Base-by-base conservation (phyloP, 1,140 invertebrate species). In the Venustaconcha ellipsiformis region DNA sequence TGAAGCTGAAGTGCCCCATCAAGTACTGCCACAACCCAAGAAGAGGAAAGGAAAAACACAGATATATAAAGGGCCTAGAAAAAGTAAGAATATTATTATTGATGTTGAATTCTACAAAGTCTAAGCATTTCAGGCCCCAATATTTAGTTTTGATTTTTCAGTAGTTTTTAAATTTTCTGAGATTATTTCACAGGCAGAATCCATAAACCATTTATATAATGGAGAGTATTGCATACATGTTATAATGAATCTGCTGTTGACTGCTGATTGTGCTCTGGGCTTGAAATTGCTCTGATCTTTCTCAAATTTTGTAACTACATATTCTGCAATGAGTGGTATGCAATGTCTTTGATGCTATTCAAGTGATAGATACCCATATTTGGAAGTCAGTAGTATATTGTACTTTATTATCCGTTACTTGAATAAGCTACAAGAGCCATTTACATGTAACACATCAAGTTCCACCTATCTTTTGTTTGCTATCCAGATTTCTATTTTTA, bases 31-130 rank as follows among this genome's bases (percentile, higher is more conserved):
- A 59, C 70, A 71, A 30, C 74, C 72, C 5, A 86, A 83, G 73
- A 89, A 87, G 69, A 84, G 86, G 68, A 88, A 87, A 76, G 82
- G 86, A 14, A 89, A 89, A 78, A 87, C 85, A n/a, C 87, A 87
- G 68, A 85, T 88, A 14, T 89, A 89, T 80, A 89, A 85, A 78
- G 88, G 88, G 63, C 87, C 87, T 15, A 83, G 88, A 70, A 89
- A 89, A 80, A 90, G 88, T 89, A 84, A 85, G 87, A 82, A 13
- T 14, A 18, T 73, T n/a, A 64, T 65, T 18, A 48, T 70, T 57
- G 55, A 30, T 59, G 18, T 30, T 6, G 60, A 48, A 68, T 68
- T 18, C 37, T 30, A 68, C 17, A 59, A 18, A 6, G 11, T 59
- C n/a, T 37, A 67, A n/a, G 62, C 20, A 56, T 15, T 59, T 2